Conservation (phyloP, 2,797 vertebrate genomes). For the Remorina albescens region DNA sequence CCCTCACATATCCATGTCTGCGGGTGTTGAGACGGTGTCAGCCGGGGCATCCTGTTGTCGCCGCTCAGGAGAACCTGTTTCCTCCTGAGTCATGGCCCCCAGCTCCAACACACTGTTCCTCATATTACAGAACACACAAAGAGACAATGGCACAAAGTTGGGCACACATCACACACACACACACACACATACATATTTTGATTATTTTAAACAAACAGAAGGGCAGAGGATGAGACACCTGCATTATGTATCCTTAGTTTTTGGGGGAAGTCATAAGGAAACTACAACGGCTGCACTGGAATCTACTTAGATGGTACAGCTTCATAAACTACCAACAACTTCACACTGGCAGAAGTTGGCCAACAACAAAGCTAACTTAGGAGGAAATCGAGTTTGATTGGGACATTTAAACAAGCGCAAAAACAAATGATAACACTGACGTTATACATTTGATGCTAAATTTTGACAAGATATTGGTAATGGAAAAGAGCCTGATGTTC, state of each 20-base stretch:
- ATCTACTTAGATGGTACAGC: no score
- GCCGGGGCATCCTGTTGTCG: constrained; percentile 73
- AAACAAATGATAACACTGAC: no score
- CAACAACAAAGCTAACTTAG: no score
- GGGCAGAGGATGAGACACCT: constrained; percentile 58
- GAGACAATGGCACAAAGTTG: constrained; percentile 64
- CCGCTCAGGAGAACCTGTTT: constrained; percentile 74
- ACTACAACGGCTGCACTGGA: constrained; percentile 16
- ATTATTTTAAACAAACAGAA: constrained; percentile 45
- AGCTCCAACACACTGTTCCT: constrained; percentile 60
- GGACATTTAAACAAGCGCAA: no score
- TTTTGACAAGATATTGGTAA: no score
- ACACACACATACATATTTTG: constrained; percentile 27
- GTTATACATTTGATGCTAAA: no score
- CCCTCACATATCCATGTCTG: constrained; percentile 58
- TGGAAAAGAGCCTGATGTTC: no score
- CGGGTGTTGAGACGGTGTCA: constrained; percentile 56
- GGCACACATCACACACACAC: constrained; percentile 25
- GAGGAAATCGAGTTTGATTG: no score
- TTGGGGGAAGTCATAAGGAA: constrained; percentile 3
- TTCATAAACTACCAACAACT: no score
- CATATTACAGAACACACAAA: constrained; percentile 79
- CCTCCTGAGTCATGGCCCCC: constrained; percentile 58
- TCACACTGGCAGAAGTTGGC: no score
- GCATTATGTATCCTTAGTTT: constrained; percentile 20